Base-by-base conservation (phyloP, 1,140 invertebrate genomes). In the Bombyx mandarina region DNA sequence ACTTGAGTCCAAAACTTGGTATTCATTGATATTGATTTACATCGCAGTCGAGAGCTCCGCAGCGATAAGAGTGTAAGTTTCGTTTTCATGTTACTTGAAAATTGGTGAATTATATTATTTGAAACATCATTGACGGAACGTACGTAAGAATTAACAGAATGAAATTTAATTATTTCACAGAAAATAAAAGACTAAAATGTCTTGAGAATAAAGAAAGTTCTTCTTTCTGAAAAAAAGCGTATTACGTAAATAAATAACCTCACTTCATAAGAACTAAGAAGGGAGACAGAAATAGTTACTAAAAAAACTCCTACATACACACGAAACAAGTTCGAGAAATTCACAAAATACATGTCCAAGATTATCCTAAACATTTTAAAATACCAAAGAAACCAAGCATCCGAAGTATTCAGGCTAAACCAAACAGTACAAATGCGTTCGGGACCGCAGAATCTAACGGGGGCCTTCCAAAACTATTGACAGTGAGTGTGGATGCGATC, bases 401-500 rank as follows among this genome's bases (percentile, higher is more conserved):
- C 73, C 76, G 46, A 75, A 70, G 73, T 69, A 84, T 82, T 65
- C 70, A 61, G 70, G 65, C 74, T 63, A 69, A 69, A 67, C 73
- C 75, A 79, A 86, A 83, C 77, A 82, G 73, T 79, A 77, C 69
- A 72, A 67, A 70, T 63, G 61, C 68, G 74, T 67, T 68, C 58
- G 61, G 69, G 58, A 84, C 83, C 83, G 75, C 83, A 85, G 80
- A 79, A 85, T 84, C 78, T 79, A 77, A 73, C 74, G 68, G 75
- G 78, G 76, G 75, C 73, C 77, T 79, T 82, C 79, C 74, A 64
- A 82, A 87, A 85, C 84, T 87, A 87, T 87, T 87, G 84, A 87
- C 84, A 85, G 80, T 81, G 79, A 79, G 77, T 83, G 82, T 86
- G 83, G 84, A 83, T 84, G 81, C 82, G 80, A 87, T 87, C 82